Percentiles rank a stretch among this genome's conserved stretches.
Conservation (phyloP, 1,140 invertebrate species). For the Glossosoma conforme region DNA sequence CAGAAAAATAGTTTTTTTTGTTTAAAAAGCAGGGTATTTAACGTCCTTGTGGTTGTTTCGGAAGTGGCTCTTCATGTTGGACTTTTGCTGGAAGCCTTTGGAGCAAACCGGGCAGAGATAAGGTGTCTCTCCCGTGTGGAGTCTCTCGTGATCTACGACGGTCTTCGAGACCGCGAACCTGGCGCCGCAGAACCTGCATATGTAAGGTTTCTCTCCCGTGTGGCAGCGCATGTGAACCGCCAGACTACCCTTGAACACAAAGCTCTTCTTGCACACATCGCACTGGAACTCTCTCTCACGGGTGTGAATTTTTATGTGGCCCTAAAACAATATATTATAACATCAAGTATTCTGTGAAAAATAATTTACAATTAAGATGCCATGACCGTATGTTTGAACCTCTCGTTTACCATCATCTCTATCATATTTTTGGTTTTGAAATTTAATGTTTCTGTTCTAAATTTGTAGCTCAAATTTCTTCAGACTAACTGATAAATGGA, state of each 20-base stretch:
- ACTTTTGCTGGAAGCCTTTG: constrained; percentile 37
- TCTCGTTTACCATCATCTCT: too few relatives aligned
- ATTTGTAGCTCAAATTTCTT: not conserved
- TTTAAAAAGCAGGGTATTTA: too few relatives aligned
- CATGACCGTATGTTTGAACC: too few relatives aligned
- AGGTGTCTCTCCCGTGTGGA: constrained; percentile 59
- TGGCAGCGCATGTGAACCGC: constrained; percentile 26
- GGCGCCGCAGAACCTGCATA: constrained; percentile 32
- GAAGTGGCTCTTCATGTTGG: constrained; percentile 32
- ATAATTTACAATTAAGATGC: not conserved
- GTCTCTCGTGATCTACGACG: constrained; percentile 50
- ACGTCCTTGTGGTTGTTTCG: constrained; percentile 31
- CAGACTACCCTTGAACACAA: constrained; percentile 30
- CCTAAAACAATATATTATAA: constrained; percentile 22
- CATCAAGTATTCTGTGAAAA: not conserved
- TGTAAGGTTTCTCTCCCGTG: constrained; percentile 31
- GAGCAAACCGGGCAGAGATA: constrained; percentile 40
- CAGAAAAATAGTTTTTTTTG: too few relatives aligned
- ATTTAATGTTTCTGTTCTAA: not conserved
- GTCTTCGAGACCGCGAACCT: constrained; percentile 27
- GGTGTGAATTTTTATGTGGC: constrained; percentile 43
- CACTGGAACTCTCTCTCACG: constrained; percentile 47
- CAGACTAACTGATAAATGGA: too few relatives aligned
- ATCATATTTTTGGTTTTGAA: constrained; percentile 2
- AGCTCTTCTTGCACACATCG: constrained; percentile 39